These are phyloP conservation scores for Tricholaema leucomelas DNA, from an alignment of 2,113 vertebrate species.

Conservation along the genomic window DNA sequence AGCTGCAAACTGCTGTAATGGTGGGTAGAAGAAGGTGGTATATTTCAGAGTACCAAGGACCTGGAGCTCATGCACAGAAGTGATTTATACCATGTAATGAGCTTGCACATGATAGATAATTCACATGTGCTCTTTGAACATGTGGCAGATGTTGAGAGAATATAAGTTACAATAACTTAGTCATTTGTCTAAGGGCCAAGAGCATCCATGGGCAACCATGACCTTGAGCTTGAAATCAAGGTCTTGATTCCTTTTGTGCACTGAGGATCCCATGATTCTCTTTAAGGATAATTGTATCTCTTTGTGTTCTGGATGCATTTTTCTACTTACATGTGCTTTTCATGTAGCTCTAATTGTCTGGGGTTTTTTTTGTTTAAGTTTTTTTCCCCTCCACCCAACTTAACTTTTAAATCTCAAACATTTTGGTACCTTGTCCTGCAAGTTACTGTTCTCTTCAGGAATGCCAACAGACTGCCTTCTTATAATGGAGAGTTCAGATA, in stretches of 20 bases:
- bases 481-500: neutral
- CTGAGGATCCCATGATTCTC: neutral
- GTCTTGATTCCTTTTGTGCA: neutral
- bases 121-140: neutral
- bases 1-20: neutral
- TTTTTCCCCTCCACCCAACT: neutral
- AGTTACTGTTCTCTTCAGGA: neutral
- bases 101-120: neutral
- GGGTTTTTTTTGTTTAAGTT: neutral
- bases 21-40: neutral
- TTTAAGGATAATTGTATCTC: neutral
- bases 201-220: neutral
- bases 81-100: neutral
- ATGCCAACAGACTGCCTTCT: neutral
- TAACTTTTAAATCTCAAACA: neutral
- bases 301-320: neutral
- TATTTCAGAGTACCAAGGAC: neutral
- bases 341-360: neutral
- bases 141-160: neutral
- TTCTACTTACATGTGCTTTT: neutral
- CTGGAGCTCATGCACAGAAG: neutral
- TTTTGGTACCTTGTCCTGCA: neutral
- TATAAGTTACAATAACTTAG: neutral
- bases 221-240: neutral
- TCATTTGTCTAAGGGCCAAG: neutral